Evolutionary conservation across 1,140 invertebrate species (phyloP).

Genomic region (Drosophila teissieri): DNA sequence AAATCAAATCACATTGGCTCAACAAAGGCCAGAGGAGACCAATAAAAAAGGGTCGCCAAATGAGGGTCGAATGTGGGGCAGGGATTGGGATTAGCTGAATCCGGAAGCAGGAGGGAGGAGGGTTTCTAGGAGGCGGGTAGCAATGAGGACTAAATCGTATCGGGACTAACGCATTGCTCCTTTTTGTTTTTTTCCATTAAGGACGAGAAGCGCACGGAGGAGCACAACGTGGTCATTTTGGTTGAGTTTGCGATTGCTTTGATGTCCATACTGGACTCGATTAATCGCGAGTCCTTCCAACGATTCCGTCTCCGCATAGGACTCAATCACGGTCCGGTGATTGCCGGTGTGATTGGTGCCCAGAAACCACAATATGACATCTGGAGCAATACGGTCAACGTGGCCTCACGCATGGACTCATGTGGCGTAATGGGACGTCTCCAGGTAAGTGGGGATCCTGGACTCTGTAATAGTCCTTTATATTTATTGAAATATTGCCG

Average conservation of each 20-base stretch:
- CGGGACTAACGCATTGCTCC: slow-evolving; percentile 51
- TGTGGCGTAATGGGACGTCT: slow-evolving; percentile 94
- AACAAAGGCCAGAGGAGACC: slow-evolving; percentile 29
- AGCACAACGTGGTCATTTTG: slow-evolving; percentile 94
- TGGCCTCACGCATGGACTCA: slow-evolving; percentile 97
- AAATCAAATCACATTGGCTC: slow-evolving; percentile 62
- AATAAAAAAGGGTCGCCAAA: slow-evolving; percentile 57
- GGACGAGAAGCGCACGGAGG: slow-evolving; percentile 91
- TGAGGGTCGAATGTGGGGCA: slow-evolving; percentile 58
- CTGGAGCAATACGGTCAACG: slow-evolving; percentile 99
- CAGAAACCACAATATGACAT: slow-evolving; percentile 99
- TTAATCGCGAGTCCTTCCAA: slow-evolving; percentile 98
- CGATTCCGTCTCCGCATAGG: slow-evolving; percentile 96
- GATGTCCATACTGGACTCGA: slow-evolving; percentile 96
- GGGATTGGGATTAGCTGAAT: slow-evolving; percentile 54
- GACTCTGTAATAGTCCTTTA: too few relatives aligned
- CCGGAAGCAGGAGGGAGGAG: slow-evolving; percentile 1
- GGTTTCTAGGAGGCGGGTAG: slow-evolving; percentile 28
- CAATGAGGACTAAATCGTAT: slow-evolving; percentile 56
- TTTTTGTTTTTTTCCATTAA: slow-evolving; percentile 70
- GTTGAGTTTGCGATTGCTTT: slow-evolving; percentile 97
- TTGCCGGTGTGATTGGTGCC: slow-evolving; percentile 96
- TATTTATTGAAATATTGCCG: too few relatives aligned
- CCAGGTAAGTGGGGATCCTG: slow-evolving; percentile 87
- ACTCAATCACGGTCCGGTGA: slow-evolving; percentile 96